Base-by-base conservation (phyloP, 2,113 vertebrate genomes). In the Heterocephalus glaber region DNA sequence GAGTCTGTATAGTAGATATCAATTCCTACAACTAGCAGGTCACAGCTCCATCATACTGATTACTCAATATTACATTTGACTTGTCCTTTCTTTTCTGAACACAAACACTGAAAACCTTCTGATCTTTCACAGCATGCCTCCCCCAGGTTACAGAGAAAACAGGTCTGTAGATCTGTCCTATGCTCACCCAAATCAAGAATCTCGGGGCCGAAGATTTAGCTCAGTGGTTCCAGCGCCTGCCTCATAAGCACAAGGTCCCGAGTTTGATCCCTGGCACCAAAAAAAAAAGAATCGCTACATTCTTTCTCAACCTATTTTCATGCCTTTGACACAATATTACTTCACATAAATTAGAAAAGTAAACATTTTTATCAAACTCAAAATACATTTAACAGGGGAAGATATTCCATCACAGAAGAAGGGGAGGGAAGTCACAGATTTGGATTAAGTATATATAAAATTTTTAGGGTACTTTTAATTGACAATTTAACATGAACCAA, bases 331-430 rank as follows among this genome's bases (percentile, higher is more conserved):
- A 94, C 20, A 93, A 49, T 63, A 92, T 11, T 89, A 82, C 47
- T 72, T 68, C 52, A 86, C 35, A 89, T 19, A 84, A 16, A 89
- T 63, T 8, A 72, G 24, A 88, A 90, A 95, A 88, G 49, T 28
- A 85, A 92, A 63, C 22, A 82, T 17, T 88, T 95, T 70, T 95
- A 84, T 72, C 35, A 66, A 22, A 94, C 12, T 83, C 56, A 90
- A 92, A 91, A 84, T 49, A 74, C 26, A 94, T 74, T 86, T 94
- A 82, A 79, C 4, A 91, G 17, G 2, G 20, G 14, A 90, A 52
- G n/a, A 68, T 49, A 85, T 44, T 91, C 52, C 24, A 90, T 60
- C n/a, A 89, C 4, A 70, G 17, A 86, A 33, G 13, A 77, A 41
- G n/a, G 4, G 56, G 8, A 7, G 13, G 54, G 49, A 77, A 22